A percentile compares a stretch with the other conserved stretches of the same genome.
These are phyloP conservation scores for Strigops habroptila DNA, from an alignment of 2,113 vertebrate genomes.

Conservation along the genomic window DNA sequence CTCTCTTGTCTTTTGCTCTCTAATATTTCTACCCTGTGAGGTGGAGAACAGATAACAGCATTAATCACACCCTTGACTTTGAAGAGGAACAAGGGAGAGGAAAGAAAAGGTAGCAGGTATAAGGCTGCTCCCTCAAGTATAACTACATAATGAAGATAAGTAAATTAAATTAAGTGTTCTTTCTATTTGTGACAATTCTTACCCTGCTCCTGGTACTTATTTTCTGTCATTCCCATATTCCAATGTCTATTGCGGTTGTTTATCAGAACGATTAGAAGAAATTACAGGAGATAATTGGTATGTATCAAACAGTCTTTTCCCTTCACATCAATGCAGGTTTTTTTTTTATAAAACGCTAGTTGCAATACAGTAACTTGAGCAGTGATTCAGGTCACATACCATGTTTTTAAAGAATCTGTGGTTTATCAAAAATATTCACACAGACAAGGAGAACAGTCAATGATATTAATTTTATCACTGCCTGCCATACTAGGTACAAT, in stretches of 20 bases:
- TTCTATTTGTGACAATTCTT: not conserved
- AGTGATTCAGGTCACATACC: not conserved
- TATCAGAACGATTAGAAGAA: not conserved
- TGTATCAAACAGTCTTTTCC: not conserved
- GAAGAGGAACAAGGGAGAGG: not conserved
- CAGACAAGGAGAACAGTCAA: not conserved
- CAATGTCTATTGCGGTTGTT: not conserved
- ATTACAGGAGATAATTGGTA: not conserved
- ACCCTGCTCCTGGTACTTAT: not conserved
- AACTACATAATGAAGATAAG: not conserved
- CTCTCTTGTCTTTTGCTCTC: not conserved
- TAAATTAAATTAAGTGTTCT: not conserved
- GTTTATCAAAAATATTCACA: slow-evolving; percentile 24
- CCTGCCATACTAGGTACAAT: not conserved
- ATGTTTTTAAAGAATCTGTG: not conserved
- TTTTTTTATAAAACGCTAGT: not conserved
- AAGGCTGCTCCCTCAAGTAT: not conserved
- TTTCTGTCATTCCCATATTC: not conserved
- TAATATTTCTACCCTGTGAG: not conserved
- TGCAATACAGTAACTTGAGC: not conserved
- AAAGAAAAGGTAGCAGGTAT: not conserved
- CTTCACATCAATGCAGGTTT: not conserved
- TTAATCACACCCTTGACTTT: not conserved
- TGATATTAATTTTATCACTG: slow-evolving; percentile 14
- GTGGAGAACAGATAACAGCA: not conserved